Evolutionary conservation across 2,888 invertebrate species (phyloP), one percentile per base, ranked within the genome.

Genomic region (Zaprionus lineosus): DNA sequence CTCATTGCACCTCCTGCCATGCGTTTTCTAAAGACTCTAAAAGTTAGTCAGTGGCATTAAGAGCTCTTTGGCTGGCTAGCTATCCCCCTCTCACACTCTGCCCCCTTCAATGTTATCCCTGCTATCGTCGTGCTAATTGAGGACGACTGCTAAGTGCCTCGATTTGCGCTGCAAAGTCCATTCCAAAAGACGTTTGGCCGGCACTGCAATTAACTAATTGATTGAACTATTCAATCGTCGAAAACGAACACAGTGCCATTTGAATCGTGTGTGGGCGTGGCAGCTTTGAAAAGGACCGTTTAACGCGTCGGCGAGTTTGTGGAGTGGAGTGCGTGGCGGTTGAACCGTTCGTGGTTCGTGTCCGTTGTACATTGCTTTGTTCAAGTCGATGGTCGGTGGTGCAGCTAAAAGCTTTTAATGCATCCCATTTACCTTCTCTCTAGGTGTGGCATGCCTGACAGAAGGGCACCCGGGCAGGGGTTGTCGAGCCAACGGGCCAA

Each of bases 171-270:
- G 56, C 56, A 60, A 67, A 57, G 62, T 65, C 61, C 19, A 18
- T 31, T 14, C 33, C 24, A 31, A 53, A 50, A 52, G 67, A 57
- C 70, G 53, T 56, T 70, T 62, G 56, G 51, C 55, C 74, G 59
- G 46, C 60, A 57, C 44, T 63, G 78, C 78, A 78, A 78, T 78
- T 78, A 78, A 82, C 78, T 84, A 78, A 78, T 78, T 78, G 78
- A 84, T 78, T 82, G 84, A 84, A 84, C 84, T 84, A 77, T 84
- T 78, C 78, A 84, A 78, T 78, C 71, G 67, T 24, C 64, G 50
- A 60, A 66, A 73, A 66, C 73, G 76, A 76, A 68, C 57, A 47
- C 41, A 56, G 44, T 53, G 48, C 47, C 46, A 47, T 36, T 40
- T 21, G 14, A 11, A 43, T 39, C 8, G 37, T 41, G 58, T 31